Base-by-base conservation (phyloP, 2,797 vertebrate species). In the Chrosomus eos region DNA sequence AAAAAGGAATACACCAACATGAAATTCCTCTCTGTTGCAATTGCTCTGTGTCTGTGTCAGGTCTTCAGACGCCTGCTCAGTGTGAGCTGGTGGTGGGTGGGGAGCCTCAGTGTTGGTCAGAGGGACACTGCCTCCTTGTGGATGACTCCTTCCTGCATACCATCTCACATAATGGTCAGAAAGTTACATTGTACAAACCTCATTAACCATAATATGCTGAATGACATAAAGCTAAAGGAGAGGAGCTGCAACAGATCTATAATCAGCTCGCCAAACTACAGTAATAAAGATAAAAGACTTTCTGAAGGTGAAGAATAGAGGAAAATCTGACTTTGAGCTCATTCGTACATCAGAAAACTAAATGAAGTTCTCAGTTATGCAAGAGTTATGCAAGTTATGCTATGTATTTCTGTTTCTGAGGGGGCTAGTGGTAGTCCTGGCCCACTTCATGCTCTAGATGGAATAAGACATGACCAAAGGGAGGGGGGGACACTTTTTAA, bases 71-170 rank as follows among this genome's bases (percentile, higher is more conserved):
- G 23, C 97, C 96, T 3, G 80, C 94, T 68, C 93, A 92, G 45
- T 97, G 97, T 88, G 96, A 97, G 92, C 90, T 97, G 93, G 96
- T 97, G 78, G 97, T 97, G 16, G 97, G 97, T 43, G 96, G 96
- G 0, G 97, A 97, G 88, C 97, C 96, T 79, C 97, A 97, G 91
- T 96, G 96, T 92, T 97, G 96, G 97, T 96, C 96, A n/a, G 96
- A 97, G 84, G 97, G 97, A 89, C 96, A 96, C 90, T 97, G 97
- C 88, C 96, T 97, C 26, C 94, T 97, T 66, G 95, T 97, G 84
- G 97, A 97, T 1, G 97, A 97, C 89, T 97, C 97, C 0, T 97
- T 97, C 89, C 93, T 97, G 77, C 95, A 97, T 89, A 97, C 96
- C 2, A 91, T 96, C 87, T 96, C 96, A 43, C 97, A 97, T 77